A percentile compares a stretch with the other conserved stretches of the same genome.
Conservation (phyloP, 2,113 vertebrate genomes). For the Pangasianodon hypophthalmus region DNA sequence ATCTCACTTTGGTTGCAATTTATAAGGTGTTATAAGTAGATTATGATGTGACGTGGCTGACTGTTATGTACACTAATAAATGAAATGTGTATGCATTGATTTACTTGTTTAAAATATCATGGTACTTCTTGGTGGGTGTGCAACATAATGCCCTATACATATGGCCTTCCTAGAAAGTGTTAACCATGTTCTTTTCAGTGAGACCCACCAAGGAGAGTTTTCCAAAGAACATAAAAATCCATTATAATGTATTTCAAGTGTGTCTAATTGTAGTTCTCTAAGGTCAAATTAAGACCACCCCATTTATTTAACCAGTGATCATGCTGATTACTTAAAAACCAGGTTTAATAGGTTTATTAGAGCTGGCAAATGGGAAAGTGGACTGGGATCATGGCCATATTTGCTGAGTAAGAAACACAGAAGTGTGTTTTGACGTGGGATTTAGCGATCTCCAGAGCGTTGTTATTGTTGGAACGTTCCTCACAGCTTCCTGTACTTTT, state of each 20-base stretch:
- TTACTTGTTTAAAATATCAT: background rate
- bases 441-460: background rate
- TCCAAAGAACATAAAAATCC: background rate
- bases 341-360: background rate
- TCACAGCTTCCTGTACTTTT: conserved; percentile 7
- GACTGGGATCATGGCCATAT: background rate
- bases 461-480: background rate
- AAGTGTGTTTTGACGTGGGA: conserved; percentile 4
- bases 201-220: background rate
- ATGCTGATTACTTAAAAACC: background rate
- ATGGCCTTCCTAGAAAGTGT: background rate
- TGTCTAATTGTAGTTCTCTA: conserved; percentile 1
- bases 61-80: background rate
- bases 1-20: background rate
- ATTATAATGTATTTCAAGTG: background rate
- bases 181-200: background rate
- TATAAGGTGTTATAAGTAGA: background rate
- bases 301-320: background rate
- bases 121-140: background rate
- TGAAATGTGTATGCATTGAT: too few relatives aligned
- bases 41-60: background rate
- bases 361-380: background rate
- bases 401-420: conserved; percentile 21
- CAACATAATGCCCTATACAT: background rate
- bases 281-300: conserved; percentile 11